Evolutionary conservation across 2,797 vertebrate species (phyloP).

Genomic region (Poeciliopsis infans): DNA sequence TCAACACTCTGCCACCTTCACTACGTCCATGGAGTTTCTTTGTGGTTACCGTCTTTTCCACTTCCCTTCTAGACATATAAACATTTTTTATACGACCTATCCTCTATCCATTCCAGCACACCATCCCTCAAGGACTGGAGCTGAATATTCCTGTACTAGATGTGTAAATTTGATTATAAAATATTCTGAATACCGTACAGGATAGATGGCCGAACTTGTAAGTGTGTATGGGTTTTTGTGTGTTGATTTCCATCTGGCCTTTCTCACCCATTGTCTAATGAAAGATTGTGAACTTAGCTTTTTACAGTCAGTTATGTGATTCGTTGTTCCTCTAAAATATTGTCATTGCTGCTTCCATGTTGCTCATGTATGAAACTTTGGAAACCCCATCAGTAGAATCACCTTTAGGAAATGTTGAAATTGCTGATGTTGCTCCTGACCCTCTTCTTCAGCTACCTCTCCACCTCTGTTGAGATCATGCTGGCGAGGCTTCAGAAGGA

Average conservation of each 20-base stretch:
- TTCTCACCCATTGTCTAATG: background rate
- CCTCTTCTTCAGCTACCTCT: constrained; percentile 22
- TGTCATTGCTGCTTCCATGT: background rate
- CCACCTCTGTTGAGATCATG: constrained; percentile 5
- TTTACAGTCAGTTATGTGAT: background rate
- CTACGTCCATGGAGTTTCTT: background rate
- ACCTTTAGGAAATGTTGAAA: background rate
- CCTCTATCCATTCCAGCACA: background rate
- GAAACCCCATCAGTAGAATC: background rate
- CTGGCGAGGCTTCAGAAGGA: constrained; percentile 45
- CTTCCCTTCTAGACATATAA: background rate
- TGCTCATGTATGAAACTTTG: background rate
- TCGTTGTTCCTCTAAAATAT: background rate
- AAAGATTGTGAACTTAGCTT: background rate
- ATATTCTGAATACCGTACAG: background rate
- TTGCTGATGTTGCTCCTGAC: constrained; percentile 18
- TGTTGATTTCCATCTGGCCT: background rate
- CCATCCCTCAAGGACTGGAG: no score
- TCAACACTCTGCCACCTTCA: background rate
- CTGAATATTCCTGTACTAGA: background rate
- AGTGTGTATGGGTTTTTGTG: background rate
- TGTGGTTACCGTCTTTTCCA: background rate
- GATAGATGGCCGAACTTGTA: background rate
- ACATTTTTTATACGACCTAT: background rate
- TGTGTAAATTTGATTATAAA: background rate